Evolutionary conservation across 2,888 invertebrate species (phyloP).

Genomic region (Andricus curvator): DNA sequence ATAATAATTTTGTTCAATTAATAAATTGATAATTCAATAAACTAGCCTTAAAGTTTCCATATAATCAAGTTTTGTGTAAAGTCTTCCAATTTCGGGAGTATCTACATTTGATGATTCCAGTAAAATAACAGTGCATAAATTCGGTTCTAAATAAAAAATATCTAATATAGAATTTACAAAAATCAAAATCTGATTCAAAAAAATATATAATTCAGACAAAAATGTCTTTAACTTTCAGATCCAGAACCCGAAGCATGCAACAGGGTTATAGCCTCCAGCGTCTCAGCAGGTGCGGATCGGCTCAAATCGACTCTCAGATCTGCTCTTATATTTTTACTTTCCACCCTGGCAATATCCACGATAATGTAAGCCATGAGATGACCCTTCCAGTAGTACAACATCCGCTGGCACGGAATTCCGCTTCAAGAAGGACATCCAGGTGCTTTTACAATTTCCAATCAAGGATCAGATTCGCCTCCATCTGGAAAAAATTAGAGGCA

Average conservation of each 20-base stretch:
- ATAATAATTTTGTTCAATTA: no score
- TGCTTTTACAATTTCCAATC: slow-evolving; percentile 14
- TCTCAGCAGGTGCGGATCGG: slow-evolving; percentile 67
- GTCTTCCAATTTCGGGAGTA: no score
- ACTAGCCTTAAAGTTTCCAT: no score
- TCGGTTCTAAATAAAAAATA: no score
- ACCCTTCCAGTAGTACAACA: slow-evolving; percentile 39
- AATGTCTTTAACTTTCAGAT: slow-evolving; percentile 62
- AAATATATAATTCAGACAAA: not conserved
- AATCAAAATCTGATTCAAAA: no score
- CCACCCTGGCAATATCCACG: slow-evolving; percentile 59
- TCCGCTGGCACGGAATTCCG: slow-evolving; percentile 44
- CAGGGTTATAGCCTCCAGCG: slow-evolving; percentile 72
- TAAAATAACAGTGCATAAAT: no score
- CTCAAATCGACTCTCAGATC: slow-evolving; percentile 52
- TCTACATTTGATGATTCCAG: no score
- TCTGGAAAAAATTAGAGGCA: not conserved
- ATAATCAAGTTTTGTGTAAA: no score
- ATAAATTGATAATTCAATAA: no score
- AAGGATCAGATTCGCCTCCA: slow-evolving; percentile 6
- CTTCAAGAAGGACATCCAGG: slow-evolving; percentile 29
- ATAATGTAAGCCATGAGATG: slow-evolving; percentile 60
- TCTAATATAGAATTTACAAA: no score
- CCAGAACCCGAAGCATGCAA: slow-evolving; percentile 71
- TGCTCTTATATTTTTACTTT: slow-evolving; percentile 61